Conservation (phyloP, 92 coral and sea anemone genomes). For the Zoanthus gigantus region DNA sequence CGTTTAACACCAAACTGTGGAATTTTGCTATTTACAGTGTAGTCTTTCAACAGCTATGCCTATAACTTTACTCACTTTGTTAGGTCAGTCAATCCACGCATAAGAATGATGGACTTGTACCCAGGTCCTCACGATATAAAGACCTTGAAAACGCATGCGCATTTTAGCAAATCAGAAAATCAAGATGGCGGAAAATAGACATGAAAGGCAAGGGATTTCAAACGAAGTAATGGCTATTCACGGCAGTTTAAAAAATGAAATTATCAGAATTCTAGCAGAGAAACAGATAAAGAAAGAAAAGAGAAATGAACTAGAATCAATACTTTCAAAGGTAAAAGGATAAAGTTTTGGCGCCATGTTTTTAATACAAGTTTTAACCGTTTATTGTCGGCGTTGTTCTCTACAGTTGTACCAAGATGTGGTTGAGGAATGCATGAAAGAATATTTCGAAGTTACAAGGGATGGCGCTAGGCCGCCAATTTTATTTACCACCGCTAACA, state of each 20-base stretch:
- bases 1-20: no score
- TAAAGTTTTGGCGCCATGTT: not conserved
- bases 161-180: conserved; percentile 81
- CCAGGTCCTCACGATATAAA: no score
- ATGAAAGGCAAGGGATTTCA: conserved; percentile 57
- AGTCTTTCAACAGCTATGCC: no score
- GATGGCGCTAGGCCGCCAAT: conserved; percentile 52
- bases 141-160: conserved; percentile 75
- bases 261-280: conserved; percentile 65
- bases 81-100: no score
- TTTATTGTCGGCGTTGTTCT: not conserved
- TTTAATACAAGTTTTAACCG: not conserved
- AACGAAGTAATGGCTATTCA: conserved; percentile 67
- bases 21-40: no score
- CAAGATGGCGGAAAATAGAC: conserved; percentile 91
- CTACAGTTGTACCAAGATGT: conserved; percentile 75
- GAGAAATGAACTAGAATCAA: conserved; percentile 69
- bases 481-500: not conserved
- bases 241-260: conserved; percentile 70
- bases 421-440: conserved; percentile 69
- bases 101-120: no score
- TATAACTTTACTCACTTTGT: no score
- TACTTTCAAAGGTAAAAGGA: conserved; percentile 74
- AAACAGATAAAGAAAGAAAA: conserved; percentile 76
- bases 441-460: conserved; percentile 56